Base-by-base conservation (phyloP, 2,888 invertebrate species). In the Perizoma affinitatum region DNA sequence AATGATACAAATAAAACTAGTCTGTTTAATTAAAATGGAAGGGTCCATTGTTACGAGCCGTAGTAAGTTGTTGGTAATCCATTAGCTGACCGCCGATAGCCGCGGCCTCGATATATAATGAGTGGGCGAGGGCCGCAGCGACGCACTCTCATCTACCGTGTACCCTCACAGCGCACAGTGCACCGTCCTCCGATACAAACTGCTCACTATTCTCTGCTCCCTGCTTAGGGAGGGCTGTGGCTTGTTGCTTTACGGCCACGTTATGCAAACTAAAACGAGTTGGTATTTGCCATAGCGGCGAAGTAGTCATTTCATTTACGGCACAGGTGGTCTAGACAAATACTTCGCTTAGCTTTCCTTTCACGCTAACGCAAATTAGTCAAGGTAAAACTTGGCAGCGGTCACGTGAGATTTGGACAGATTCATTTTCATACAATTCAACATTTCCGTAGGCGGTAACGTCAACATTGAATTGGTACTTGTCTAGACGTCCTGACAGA, bases 101-200 rank as follows among this genome's bases (percentile, higher is more conserved):
- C 56, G 49, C 51, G 54, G 60, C 55, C 63, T 67, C 63, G 54
- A 67, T 72, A 68, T 72, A 68, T 70, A 74, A 75, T 75, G 67
- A 74, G 64, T 48, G 66, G 70, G 71, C 74, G 70, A 69, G 67
- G 50, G 53, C 45, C 49, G 34, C 46, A 52, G 46, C 6, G 46
- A 9, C 35, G 10, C 10, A 43, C 41, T 54, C 34, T 8, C 11
- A 43, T 7, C 22, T 22, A 22, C 1, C 22, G 3, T 22, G 22
- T 22, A 22, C 22, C 22, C 22, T 22, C 22, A 22, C 8, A 34
- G 36, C 11, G 36, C n/a, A 4, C 5, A 44, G 44, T 36, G 8
- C 43, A 22, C 38, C 33, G 49, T 9, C 11, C 38, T 5, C 36
- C 34, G 40, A 4, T 4, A 5, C 22, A 33, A 55, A 55, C 43